Evolutionary conservation across 1,140 invertebrate species (phyloP).

Genomic region (Hypothenemus hampei): DNA sequence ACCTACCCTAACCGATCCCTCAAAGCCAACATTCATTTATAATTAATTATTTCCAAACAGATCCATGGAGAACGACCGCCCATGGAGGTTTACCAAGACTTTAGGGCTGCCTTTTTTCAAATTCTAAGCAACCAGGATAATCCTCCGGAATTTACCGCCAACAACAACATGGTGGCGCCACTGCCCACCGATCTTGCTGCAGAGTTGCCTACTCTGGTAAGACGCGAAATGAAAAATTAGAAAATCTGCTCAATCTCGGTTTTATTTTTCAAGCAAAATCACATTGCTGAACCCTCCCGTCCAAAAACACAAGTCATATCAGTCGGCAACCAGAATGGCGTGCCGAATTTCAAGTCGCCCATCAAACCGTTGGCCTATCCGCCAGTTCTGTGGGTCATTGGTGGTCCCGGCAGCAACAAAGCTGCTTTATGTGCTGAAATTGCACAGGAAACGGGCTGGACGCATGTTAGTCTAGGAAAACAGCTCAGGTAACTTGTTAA

Average conservation of each 20-base stretch:
- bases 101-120: slow-evolving; percentile 64
- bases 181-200: slow-evolving; percentile 47
- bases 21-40: too few species aligned
- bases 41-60: too few species aligned
- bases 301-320: slow-evolving; percentile 42
- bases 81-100: slow-evolving; percentile 75
- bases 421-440: slow-evolving; percentile 64
- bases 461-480: slow-evolving; percentile 68
- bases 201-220: slow-evolving; percentile 42
- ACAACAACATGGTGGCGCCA: slow-evolving; percentile 25
- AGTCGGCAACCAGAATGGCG: slow-evolving; percentile 41
- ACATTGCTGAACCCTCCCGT: slow-evolving; percentile 4
- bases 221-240: too few species aligned
- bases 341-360: slow-evolving; percentile 35
- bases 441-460: slow-evolving; percentile 63
- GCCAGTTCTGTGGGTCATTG: slow-evolving; percentile 72
- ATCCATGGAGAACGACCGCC: slow-evolving; percentile 80
- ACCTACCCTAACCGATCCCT: too few species aligned
- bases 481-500: slow-evolving; percentile 46
- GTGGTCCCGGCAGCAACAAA: slow-evolving; percentile 73
- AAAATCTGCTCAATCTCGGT: not conserved
- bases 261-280: not conserved
- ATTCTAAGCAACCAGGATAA: slow-evolving; percentile 63
- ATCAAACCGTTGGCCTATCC: slow-evolving; percentile 48
- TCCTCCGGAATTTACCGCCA: slow-evolving; percentile 56